A percentile compares a stretch with the other conserved stretches of the same genome.
These are phyloP conservation scores for Alsophila aescularia DNA, from an alignment of 2,888 invertebrate species.

Conservation along the genomic window DNA sequence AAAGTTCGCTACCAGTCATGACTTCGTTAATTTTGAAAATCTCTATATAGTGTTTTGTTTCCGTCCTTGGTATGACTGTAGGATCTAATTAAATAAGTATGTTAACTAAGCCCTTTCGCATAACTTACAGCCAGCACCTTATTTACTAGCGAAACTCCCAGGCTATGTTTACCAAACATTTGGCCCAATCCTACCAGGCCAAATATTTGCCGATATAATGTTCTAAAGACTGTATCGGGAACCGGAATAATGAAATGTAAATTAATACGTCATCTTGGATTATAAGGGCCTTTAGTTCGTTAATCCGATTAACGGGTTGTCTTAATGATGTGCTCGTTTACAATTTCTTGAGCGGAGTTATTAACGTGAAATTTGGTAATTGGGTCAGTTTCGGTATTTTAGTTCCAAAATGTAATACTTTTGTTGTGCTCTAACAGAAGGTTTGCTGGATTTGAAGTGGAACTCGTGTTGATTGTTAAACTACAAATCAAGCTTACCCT, in stretches of 20 bases:
- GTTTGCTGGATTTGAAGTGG: no score
- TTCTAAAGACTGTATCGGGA: slow-evolving; percentile 24
- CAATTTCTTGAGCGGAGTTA: slow-evolving; percentile 30
- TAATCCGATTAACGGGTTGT: slow-evolving; percentile 56
- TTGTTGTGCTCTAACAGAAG: no score
- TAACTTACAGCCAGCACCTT: slow-evolving; percentile 15
- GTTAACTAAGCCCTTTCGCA: slow-evolving; percentile 15
- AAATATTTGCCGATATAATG: slow-evolving; percentile 32
- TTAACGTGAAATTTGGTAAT: slow-evolving; percentile 39
- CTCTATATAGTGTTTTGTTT: background rate
- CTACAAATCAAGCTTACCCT: no score
- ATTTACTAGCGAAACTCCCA: slow-evolving; percentile 16
- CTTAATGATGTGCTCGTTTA: slow-evolving; percentile 50
- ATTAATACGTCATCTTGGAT: slow-evolving; percentile 68
- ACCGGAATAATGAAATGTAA: slow-evolving; percentile 63
- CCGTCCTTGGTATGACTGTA: background rate
- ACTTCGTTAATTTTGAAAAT: no score
- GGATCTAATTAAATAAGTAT: background rate
- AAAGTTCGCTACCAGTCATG: no score
- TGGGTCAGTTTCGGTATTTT: slow-evolving; percentile 39
- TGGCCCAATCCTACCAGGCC: slow-evolving; percentile 20
- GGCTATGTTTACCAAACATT: slow-evolving; percentile 21
- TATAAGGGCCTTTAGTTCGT: slow-evolving; percentile 54
- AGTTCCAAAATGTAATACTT: background rate
- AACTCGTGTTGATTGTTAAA: no score